These are phyloP conservation scores for Yoshiicerus persimilis DNA, from an alignment of 1,140 invertebrate species.

Conservation along the genomic window DNA sequence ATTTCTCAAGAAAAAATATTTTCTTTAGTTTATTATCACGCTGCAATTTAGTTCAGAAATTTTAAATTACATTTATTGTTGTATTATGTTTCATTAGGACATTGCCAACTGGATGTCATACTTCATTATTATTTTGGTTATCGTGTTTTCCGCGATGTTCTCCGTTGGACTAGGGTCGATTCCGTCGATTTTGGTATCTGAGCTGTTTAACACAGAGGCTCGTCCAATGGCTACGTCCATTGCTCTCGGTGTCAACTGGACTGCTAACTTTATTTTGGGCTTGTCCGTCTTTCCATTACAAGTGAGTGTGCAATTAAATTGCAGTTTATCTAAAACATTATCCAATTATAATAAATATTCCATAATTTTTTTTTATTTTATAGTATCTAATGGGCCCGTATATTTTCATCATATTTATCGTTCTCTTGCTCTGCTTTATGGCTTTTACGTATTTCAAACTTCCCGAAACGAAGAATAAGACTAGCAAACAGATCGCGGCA, in stretches of 20 bases:
- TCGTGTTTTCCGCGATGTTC: constrained; percentile 71
- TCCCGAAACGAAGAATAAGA: constrained; percentile 83
- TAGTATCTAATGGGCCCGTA: constrained; percentile 65
- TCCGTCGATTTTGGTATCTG: constrained; percentile 90
- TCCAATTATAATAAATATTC: background rate
- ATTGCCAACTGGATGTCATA: constrained; percentile 63
- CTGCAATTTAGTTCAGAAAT: too few species aligned
- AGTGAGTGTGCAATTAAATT: constrained; percentile 55
- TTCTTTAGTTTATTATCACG: too few species aligned
- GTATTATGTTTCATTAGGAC: constrained; percentile 52
- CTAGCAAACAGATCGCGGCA: constrained; percentile 76
- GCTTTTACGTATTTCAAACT: constrained; percentile 78
- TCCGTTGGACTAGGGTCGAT: constrained; percentile 82
- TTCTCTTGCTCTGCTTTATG: constrained; percentile 65
- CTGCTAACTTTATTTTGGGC: constrained; percentile 80
- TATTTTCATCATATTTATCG: constrained; percentile 76
- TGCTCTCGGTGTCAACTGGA: constrained; percentile 81
- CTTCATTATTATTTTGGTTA: constrained; percentile 70
- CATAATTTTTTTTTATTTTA: constrained; percentile 52
- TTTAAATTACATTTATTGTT: too few species aligned
- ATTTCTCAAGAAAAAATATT: background rate
- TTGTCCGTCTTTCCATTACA: constrained; percentile 70
- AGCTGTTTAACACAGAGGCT: constrained; percentile 77
- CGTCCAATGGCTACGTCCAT: constrained; percentile 77
- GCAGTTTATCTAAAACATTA: background rate